Base-by-base conservation (phyloP, 2,797 vertebrate species). In the Chelonia mydas region DNA sequence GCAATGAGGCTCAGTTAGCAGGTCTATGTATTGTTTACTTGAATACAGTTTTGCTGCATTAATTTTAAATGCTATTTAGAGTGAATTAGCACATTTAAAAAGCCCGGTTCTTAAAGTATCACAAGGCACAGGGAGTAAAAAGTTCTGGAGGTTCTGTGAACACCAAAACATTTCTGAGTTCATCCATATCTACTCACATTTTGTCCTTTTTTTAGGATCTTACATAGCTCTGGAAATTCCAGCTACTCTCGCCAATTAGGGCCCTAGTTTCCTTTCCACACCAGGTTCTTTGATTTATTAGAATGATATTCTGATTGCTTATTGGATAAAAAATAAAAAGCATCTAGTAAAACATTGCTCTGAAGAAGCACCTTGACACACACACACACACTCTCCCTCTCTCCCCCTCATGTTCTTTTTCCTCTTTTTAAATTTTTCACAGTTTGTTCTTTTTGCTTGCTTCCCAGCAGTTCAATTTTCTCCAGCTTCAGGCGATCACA, bases 401-500 rank as follows among this genome's bases (percentile, higher is more conserved):
- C 6, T 49, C 84, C 28, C 92, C 21, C 81, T 89, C 27, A 81
- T 59, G 57, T 49, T 31, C 33, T 13, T 81, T 54, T n/a, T 90
- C 68, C 59, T 86, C 59, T 86, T 84, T 57, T 90, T 77, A 96
- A 93, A 37, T 92, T 78, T 84, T n/a, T 4, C 2, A 16, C 1
- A 8, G 0, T 41, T 16, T 57, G 80, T 81, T 89, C 45, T 27
- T 81, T 25, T 13, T 4, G 21, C 54, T 93, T 16, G 74, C 93
- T 95, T 94, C 81, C n/a, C 25, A 93, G 50, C 2, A 47, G 78
- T 1, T 85, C 37, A 94, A 91, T 54, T 83, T 10, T 84, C 93
- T 21, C 41, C 61, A 86, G 49, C 74, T 93, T 83, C 77, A 90
- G n/a, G 82, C 28, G 17, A 91, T 96, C 95, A 77, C 57, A 96